phyloP scores from a whole-genome alignment of 1,140 invertebrate genomes.

The Nilaparvata lugens region DNA sequence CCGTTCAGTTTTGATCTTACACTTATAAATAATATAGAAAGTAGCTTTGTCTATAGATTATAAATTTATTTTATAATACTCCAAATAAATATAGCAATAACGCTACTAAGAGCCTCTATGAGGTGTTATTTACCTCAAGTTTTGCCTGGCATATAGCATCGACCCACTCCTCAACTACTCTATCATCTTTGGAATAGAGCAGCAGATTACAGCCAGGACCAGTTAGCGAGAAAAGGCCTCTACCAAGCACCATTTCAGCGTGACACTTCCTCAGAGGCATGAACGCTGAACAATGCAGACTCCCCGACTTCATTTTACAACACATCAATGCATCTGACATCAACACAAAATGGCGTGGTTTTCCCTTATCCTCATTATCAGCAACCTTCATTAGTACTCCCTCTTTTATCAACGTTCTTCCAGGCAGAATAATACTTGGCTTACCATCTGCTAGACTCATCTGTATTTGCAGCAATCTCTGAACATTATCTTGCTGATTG shows the following conservation, averaged over 20 bases:
- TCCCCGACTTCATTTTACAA: slow-evolving; percentile 40
- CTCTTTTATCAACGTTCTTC: slow-evolving; percentile 57
- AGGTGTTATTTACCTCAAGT: slow-evolving; percentile 38
- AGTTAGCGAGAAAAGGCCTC: slow-evolving; percentile 43
- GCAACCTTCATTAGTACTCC: slow-evolving; percentile 55
- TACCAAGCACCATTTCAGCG: slow-evolving; percentile 41
- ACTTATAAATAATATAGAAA: no score
- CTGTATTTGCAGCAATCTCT: slow-evolving; percentile 56
- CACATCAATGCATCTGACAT: slow-evolving; percentile 51
- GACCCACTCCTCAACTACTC: slow-evolving; percentile 45
- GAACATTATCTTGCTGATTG: slow-evolving; percentile 59
- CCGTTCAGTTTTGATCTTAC: no score
- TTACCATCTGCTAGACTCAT: slow-evolving; percentile 46
- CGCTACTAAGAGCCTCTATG: not conserved
- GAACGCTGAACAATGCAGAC: slow-evolving; percentile 44
- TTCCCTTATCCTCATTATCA: slow-evolving; percentile 22
- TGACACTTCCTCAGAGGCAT: slow-evolving; percentile 51
- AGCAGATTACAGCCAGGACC: slow-evolving; percentile 47
- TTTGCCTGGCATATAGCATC: slow-evolving; percentile 43
- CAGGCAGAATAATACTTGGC: slow-evolving; percentile 56
- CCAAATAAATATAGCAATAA: no score
- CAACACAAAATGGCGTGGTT: slow-evolving; percentile 40
- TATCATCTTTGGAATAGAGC: slow-evolving; percentile 43
- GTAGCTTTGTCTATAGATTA: no score
- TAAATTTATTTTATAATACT: no score